Evolutionary conservation across 2,113 vertebrate species (phyloP), one percentile per base, ranked within the genome.

Genomic region (Pygoscelis adeliae): DNA sequence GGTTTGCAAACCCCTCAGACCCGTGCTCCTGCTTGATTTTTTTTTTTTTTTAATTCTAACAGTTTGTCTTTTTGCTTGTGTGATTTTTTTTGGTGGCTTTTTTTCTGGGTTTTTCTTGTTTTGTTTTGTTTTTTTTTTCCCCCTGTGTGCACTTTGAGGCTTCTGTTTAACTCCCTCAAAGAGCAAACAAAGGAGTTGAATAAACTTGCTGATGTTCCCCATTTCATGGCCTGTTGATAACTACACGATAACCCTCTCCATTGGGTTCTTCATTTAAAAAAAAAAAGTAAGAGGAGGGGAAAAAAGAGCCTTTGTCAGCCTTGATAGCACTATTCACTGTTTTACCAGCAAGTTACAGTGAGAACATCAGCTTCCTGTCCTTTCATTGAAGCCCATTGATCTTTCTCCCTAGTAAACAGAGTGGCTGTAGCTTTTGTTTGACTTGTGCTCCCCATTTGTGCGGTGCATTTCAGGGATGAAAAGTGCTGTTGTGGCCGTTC

Each of bases 371-470:
- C 97, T 98, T 97, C 97, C 98, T 98, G 97, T 93, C 96, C 96
- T 98, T 98, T 98, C 97, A 97, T 73, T 91, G 83, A 89, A 97
- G 82, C 91, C 90, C 97, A 98, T 97, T 97, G 98, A 97, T 98
- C 94, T 96, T 96, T 90, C 80, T 94, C 78, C 65, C 93, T 83
- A 63, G 97, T 96, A 97, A 98, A 97, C 97, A 97, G 96, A 90
- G 88, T 2, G 47, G 87, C 85, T 92, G 87, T 87, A 94, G 95
- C 96, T 97, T 98, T 98, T 98, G 97, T 98, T 96, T 95, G 81
- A 80, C 88, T 89, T 94, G 76, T 80, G 87, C 94, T 96, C 93
- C 95, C 78, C 67, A 56, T 97, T 96, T 96, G 93, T 96, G 88
- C 4, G 7, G 80, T 56, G 83, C 87, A 59, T 94, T 97, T 96